Percentiles rank a stretch among this genome's conserved stretches.
phyloP scores from a whole-genome alignment of 2,888 invertebrate genomes.

The Galerucella pusilla region DNA sequence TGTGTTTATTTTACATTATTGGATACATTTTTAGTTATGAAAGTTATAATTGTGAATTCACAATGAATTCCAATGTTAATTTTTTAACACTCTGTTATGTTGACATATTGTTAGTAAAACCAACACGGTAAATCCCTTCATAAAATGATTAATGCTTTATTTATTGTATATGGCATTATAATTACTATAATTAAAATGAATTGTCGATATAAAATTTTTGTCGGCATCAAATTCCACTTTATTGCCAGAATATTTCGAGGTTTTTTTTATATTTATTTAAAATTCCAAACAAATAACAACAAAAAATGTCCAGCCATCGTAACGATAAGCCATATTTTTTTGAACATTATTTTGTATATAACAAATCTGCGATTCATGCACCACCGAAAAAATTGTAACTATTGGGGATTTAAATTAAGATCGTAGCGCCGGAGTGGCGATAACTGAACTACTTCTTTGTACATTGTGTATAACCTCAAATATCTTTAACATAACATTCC shows the following conservation, averaged over 20 bases:
- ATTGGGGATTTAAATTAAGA: too few relatives aligned
- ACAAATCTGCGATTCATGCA: too few relatives aligned
- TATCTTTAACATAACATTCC: too few relatives aligned
- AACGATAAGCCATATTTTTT: too few relatives aligned
- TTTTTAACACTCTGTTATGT: conserved; percentile 11
- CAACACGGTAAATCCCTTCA: background rate
- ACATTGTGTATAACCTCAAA: too few relatives aligned
- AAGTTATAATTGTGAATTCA: conserved; percentile 9
- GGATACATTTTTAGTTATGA: conserved; percentile 7
- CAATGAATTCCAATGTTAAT: conserved; percentile 11
- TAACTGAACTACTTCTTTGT: too few relatives aligned
- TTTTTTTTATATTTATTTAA: too few relatives aligned
- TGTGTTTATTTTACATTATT: conserved; percentile 24
- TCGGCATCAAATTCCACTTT: background rate
- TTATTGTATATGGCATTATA: background rate
- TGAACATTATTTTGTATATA: too few relatives aligned
- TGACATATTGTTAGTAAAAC: background rate
- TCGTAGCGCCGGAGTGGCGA: too few relatives aligned
- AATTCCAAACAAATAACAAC: too few relatives aligned
- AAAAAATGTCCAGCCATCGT: too few relatives aligned
- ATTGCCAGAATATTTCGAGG: background rate
- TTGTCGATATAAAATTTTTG: background rate
- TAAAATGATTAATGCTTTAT: background rate
- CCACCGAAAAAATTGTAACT: too few relatives aligned
- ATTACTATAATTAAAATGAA: background rate